A percentile compares a stretch with the other conserved stretches of the same genome.
Conservation (phyloP, 2,888 invertebrate genomes). For the Hirtodrosophila alboralis region DNA sequence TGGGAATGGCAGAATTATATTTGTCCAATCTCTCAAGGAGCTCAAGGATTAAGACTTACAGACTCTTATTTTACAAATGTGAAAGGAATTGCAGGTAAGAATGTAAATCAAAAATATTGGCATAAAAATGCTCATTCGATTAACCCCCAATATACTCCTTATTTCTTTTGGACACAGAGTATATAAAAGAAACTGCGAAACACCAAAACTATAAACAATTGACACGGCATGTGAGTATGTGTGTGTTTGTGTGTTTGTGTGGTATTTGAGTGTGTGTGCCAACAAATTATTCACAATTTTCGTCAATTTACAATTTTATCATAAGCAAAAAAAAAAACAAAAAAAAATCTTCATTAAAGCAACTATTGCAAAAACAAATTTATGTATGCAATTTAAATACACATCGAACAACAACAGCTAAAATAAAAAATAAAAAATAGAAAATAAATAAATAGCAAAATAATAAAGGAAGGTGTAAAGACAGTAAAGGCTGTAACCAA, state of each 20-base stretch:
- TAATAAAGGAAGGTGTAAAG: conserved; percentile 77
- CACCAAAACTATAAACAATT: conserved; percentile 49
- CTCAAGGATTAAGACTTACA: too few relatives aligned
- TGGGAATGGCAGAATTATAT: too few relatives aligned
- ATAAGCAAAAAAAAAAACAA: conserved; percentile 39
- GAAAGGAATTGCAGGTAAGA: too few relatives aligned
- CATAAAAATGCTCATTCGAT: too few relatives aligned
- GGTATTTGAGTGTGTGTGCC: conserved; percentile 37
- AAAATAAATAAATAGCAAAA: conserved; percentile 67
- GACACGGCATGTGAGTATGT: conserved; percentile 30
- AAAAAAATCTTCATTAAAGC: conserved; percentile 70
- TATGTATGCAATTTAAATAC: conserved; percentile 77
- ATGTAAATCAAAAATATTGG: too few relatives aligned
- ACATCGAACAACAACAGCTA: conserved; percentile 46
- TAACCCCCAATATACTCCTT: too few relatives aligned
- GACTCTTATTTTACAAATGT: too few relatives aligned
- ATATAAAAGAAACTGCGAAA: conserved; percentile 21
- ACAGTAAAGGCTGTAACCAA: conserved; percentile 63
- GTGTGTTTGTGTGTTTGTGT: conserved; percentile 22
- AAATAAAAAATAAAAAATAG: conserved; percentile 31
- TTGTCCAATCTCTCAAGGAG: too few relatives aligned
- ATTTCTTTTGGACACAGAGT: too few relatives aligned
- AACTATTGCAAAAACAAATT: conserved; percentile 71
- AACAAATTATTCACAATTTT: conserved; percentile 72
- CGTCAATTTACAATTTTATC: conserved; percentile 74